Base-by-base conservation (phyloP, 2,113 vertebrate species). In the Turdus rufiventris region DNA sequence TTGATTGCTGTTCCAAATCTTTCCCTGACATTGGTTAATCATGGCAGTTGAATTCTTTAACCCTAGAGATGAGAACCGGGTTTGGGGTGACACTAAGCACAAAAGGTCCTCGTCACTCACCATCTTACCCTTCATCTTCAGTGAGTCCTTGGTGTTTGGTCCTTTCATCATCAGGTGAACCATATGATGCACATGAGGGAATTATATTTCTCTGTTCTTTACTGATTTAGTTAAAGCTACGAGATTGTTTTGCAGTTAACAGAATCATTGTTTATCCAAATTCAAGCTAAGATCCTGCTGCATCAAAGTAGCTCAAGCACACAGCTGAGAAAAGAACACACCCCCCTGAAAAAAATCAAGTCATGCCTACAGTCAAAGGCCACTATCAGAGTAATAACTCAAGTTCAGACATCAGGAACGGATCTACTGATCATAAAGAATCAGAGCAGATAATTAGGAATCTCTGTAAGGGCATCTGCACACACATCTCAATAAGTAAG, bases 141-240 rank as follows among this genome's bases (percentile, higher is more conserved):
- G 20, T 48, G 26, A 72, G 53, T 45, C 16, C 38, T 71, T 53
- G 14, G 34, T 36, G 57, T 86, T 70, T 0, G 1, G 23, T n/a
- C n/a, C 26, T 63, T 68, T 60, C 33, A 50, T 29, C n/a, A 42
- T 14, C 34, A 51, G 4, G 24, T 71, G 31, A 88, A 33, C 11
- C 29, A 72, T 12, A 40, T 2, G 17, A 61, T 71, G 71, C 16
- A 40, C 28, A 31, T 1, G 5, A 91, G 17, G 16, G 17, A 91
- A 76, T 50, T 10, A 9, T 7, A 7, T 43, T 63, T 82, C 50
- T 80, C 56, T 83, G 31, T n/a, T 91, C 61, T 94, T 94, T 62
- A 13, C 31, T 80, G 12, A 57, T 81, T 97, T 78, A 50, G 47
- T 92, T 96, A 94, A 96, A 80, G 14, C 8, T 65, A 63, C 4